These are phyloP conservation scores for Onychomys leucogaster DNA, from an alignment of 2,797 vertebrate genomes.

Conservation along the genomic window DNA sequence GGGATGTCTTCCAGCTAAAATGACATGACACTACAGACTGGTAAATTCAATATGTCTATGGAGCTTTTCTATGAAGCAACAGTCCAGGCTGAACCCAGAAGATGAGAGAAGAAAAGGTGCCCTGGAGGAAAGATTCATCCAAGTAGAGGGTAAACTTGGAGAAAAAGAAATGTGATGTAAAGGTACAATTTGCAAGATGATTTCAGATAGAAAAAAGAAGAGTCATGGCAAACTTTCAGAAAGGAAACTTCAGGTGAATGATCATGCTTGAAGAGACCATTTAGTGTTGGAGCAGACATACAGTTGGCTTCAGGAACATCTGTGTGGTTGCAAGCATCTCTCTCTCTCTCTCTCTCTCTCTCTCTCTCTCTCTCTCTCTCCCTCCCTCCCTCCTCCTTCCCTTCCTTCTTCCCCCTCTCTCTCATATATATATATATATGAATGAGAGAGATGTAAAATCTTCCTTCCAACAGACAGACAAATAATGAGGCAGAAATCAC, in stretches of 20 bases:
- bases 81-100: neutral
- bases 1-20: neutral
- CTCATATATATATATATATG: accelerated
- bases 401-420: too few species aligned
- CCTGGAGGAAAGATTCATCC: neutral
- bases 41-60: neutral
- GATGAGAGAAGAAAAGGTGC: neutral
- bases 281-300: neutral
- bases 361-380: too few species aligned
- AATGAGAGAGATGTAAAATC: neutral
- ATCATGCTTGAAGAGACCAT: neutral
- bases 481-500: neutral
- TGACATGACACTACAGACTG: accelerated
- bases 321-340: neutral
- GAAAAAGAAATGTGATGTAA: neutral
- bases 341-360: too few species aligned
- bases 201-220: neutral
- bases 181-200: neutral
- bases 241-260: neutral
- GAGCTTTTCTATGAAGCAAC: neutral
- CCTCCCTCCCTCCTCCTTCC: too few species aligned
- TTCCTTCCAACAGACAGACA: neutral
- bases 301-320: neutral
- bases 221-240: neutral
- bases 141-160: neutral